phyloP scores from a whole-genome alignment of 2,888 invertebrate genomes.

The Callyntrura guangdongensis region DNA sequence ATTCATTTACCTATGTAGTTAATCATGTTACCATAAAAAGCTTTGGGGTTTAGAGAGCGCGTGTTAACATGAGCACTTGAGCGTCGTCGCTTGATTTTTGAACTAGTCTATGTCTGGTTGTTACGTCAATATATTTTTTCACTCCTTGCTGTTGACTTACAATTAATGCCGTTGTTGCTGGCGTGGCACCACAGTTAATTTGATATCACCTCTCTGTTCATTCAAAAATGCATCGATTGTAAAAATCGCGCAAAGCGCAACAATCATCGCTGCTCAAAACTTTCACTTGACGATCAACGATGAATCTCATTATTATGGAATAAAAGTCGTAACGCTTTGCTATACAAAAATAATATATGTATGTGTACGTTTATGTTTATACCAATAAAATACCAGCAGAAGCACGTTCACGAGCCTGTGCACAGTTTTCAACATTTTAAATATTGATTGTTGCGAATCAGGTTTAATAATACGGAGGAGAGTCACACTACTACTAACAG shows the following conservation, averaged over 20 bases:
- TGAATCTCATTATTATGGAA: constrained; percentile 58
- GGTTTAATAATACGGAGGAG: constrained; percentile 38
- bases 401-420: constrained; percentile 24
- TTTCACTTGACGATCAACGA: constrained; percentile 45
- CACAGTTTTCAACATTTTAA: constrained; percentile 67
- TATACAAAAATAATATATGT: constrained; percentile 9
- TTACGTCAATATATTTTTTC: constrained; percentile 1
- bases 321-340: constrained; percentile 15
- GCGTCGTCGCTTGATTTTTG: constrained; percentile 7
- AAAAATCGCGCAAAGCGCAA: background rate
- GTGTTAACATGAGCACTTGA: background rate
- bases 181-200: background rate
- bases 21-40: constrained; percentile 2
- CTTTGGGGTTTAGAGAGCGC: background rate
- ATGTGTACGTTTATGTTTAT: too few species aligned
- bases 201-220: background rate
- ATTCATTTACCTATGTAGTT: background rate
- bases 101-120: background rate
- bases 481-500: background rate
- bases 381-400: background rate
- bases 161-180: background rate
- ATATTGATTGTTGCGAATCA: constrained; percentile 66
- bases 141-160: background rate
- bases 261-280: constrained; percentile 13
- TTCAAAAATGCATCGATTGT: background rate